These are phyloP conservation scores for Artemisiospiza belli DNA, from an alignment of 2,113 vertebrate genomes.

Conservation along the genomic window DNA sequence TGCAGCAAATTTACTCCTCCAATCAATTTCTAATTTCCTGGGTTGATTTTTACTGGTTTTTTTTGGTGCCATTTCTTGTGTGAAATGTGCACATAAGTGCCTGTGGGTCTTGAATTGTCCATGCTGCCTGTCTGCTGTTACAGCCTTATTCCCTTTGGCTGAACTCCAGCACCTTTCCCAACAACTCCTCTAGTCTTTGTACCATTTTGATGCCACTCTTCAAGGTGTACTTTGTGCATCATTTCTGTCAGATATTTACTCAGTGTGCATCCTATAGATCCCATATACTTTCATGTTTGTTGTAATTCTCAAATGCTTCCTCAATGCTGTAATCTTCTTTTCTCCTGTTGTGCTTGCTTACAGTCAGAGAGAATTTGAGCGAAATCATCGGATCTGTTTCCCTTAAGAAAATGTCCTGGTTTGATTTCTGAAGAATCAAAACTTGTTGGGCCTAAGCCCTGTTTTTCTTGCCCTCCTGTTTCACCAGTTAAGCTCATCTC, in stretches of 20 bases:
- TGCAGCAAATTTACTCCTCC: not conserved
- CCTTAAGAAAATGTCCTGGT: not conserved
- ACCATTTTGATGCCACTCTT: not conserved
- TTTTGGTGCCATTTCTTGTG: not conserved
- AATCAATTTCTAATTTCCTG: not conserved
- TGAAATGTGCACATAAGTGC: not conserved
- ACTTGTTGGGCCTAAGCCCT: not conserved
- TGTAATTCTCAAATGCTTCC: not conserved
- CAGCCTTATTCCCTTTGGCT: not conserved
- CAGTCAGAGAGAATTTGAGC: not conserved
- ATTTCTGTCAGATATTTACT: not conserved
- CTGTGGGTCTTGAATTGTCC: fast-evolving
- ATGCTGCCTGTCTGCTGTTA: fast-evolving
- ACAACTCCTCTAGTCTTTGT: not conserved
- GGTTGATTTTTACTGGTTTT: not conserved
- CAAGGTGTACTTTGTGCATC: not conserved
- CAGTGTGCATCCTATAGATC: not conserved
- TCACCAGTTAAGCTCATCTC: not conserved
- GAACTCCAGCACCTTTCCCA: not conserved
- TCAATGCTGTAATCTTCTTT: not conserved
- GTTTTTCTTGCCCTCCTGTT: not conserved
- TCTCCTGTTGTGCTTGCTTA: not conserved
- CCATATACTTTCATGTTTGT: not conserved
- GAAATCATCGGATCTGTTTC: not conserved
- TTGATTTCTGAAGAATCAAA: not conserved